phyloP scores from a whole-genome alignment of 1,140 invertebrate genomes.

The Apis florea region DNA sequence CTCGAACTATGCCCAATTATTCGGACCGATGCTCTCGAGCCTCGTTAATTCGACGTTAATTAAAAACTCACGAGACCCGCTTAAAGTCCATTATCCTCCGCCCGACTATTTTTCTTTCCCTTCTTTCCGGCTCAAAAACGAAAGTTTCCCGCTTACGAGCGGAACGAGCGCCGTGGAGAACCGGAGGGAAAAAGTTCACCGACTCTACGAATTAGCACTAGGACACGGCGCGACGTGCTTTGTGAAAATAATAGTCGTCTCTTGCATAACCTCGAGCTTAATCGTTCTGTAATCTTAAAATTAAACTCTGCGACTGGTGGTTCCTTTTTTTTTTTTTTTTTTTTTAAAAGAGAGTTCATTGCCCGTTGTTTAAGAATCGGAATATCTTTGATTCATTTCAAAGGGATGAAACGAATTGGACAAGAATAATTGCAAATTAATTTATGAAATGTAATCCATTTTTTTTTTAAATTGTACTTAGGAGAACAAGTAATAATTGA shows the following conservation, averaged over 20 bases:
- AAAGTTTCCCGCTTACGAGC: neutral
- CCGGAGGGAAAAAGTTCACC: neutral
- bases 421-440: too few relatives aligned
- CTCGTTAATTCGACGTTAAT: slow-evolving; percentile 24
- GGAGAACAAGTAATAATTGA: too few relatives aligned
- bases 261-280: slow-evolving; percentile 9
- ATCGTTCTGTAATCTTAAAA: slow-evolving; percentile 16
- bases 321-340: too few relatives aligned
- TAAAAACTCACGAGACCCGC: slow-evolving; percentile 30
- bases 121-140: neutral
- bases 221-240: slow-evolving; percentile 5
- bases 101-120: slow-evolving; percentile 1
- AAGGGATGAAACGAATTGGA: too few relatives aligned
- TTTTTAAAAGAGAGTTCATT: too few relatives aligned
- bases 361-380: too few relatives aligned
- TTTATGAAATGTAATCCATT: too few relatives aligned
- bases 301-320: neutral
- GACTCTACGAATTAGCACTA: slow-evolving; percentile 7
- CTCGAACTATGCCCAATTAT: slow-evolving; percentile 18
- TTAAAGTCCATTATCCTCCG: slow-evolving; percentile 27
- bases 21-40: neutral
- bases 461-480: too few relatives aligned
- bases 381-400: too few relatives aligned
- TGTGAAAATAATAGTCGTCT: slow-evolving; percentile 13
- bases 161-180: neutral